Evolutionary conservation across 2,888 invertebrate genomes (phyloP), one percentile per base, ranked within the genome.

Genomic region (Apeira syringaria): DNA sequence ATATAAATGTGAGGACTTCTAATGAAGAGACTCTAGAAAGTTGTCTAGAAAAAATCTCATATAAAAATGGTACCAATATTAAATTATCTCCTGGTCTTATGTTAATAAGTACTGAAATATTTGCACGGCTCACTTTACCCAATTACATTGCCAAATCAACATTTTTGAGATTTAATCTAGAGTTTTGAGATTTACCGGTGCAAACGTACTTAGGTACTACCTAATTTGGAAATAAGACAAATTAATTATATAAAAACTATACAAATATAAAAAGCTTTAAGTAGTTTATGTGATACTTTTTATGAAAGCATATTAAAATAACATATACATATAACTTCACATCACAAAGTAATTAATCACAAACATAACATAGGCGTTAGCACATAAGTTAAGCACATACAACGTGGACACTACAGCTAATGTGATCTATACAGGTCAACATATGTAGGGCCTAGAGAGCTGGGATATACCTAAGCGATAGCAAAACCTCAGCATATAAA

Each of bases 321-420:
- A n/a, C n/a, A n/a, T n/a, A 20, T 7, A 20, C 18, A 18, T 18
- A 18, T 20, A 20, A 6, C 4, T 22, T 11, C 5, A 24, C 3
- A 24, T 9, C 24, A 24, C 1, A 17, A 15, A 4, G 15, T 15
- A 57, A 42, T 50, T 41, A 48, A 51, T 47, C 52, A 59, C 58
- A 57, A 56, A 38, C 46, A 36, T 28, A 56, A 38, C 46, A 36
- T 28, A 60, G 57, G 58, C 60, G 37, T 50, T 50, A 56, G 50
- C n/a, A 57, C 48, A 45, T n/a, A 31, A 46, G 46, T 30, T 27
- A 36, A 52, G 50, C 24, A 9, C 20, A 32, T 31, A 32, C 37
- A 24, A 9, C 36, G 27, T 12, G 18, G 29, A 24, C 24, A 27
- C 12, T 27, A 30, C 17, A 38, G 4, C 24, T 24, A 24, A 39